Percentiles rank a stretch among this genome's conserved stretches.
Conservation (phyloP, 2,113 vertebrate species). For the Sakesphorus luctuosus region DNA sequence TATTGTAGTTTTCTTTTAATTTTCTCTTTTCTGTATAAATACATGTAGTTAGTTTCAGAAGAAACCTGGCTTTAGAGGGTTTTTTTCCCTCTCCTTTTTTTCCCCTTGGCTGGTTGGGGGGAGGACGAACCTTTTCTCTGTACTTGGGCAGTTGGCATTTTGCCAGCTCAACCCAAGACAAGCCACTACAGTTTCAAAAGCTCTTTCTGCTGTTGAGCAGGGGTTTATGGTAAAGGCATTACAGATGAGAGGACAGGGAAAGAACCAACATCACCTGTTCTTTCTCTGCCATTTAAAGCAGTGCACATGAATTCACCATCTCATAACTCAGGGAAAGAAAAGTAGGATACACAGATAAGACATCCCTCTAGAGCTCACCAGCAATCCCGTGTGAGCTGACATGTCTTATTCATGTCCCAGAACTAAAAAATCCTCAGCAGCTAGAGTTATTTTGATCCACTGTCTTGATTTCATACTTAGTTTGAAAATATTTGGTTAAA, state of each 20-base stretch:
- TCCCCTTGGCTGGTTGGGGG: too few relatives aligned
- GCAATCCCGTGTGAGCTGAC: not conserved
- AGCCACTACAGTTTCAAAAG: not conserved
- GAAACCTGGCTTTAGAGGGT: too few relatives aligned
- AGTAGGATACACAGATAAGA: not conserved
- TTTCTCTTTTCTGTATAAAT: too few relatives aligned
- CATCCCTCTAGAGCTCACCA: not conserved
- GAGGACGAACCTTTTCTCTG: too few relatives aligned
- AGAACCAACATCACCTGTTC: not conserved
- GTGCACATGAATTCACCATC: not conserved
- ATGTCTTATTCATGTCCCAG: not conserved
- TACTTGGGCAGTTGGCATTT: too few relatives aligned
- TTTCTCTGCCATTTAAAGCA: not conserved
- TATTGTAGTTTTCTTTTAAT: too few relatives aligned
- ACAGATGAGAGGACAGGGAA: not conserved
- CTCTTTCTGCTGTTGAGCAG: not conserved
- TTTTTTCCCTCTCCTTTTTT: too few relatives aligned
- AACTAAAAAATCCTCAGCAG: not conserved
- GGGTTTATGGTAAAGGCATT: not conserved
- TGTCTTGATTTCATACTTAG: not conserved
- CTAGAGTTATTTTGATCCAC: not conserved
- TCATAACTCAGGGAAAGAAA: not conserved
- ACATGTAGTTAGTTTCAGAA: too few relatives aligned
- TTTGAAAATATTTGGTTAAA: not conserved
- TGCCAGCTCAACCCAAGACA: too few relatives aligned